Conservation (phyloP, 1,140 invertebrate species). For the Drosophila navojoa region DNA sequence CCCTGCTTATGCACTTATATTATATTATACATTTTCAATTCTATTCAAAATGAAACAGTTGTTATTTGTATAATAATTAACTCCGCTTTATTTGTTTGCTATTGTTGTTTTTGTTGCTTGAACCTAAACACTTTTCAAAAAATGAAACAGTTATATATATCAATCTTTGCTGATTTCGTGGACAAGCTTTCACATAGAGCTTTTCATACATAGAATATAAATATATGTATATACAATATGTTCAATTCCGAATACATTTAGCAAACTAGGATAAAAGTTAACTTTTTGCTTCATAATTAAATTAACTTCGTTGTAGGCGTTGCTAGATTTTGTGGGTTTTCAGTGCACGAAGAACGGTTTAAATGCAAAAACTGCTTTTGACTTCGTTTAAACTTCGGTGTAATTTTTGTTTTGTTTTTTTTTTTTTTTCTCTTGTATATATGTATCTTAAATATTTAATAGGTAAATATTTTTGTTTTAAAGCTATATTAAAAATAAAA, state of each 20-base stretch:
- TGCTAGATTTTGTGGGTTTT: conserved; percentile 23
- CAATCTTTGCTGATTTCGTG: conserved; percentile 58
- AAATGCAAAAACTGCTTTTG: conserved; percentile 63
- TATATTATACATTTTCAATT: too few relatives aligned
- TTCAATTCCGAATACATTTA: conserved; percentile 19
- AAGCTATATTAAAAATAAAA: conserved; percentile 66
- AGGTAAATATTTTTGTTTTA: conserved; percentile 21
- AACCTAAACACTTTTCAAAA: conserved; percentile 65
- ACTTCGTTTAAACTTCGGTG: conserved; percentile 26
- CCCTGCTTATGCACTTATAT: too few relatives aligned
- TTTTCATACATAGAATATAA: conserved; percentile 39
- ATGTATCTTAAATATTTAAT: conserved; percentile 12
- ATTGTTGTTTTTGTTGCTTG: conserved; percentile 37
- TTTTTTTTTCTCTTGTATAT: too few relatives aligned
- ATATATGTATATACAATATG: conserved; percentile 25
- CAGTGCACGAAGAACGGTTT: conserved; percentile 40
- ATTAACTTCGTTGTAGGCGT: conserved; percentile 42
- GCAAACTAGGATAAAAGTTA: conserved; percentile 44
- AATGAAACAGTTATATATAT: conserved; percentile 62
- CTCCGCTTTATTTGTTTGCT: conserved; percentile 34
- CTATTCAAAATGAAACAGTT: neutral
- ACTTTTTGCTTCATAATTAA: conserved; percentile 48
- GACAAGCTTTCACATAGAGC: conserved; percentile 57
- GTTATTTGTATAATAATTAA: neutral
- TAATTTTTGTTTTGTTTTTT: conserved; percentile 30